phyloP scores from a whole-genome alignment of 1,140 invertebrate genomes.

The Xylocopa sonorina region DNA sequence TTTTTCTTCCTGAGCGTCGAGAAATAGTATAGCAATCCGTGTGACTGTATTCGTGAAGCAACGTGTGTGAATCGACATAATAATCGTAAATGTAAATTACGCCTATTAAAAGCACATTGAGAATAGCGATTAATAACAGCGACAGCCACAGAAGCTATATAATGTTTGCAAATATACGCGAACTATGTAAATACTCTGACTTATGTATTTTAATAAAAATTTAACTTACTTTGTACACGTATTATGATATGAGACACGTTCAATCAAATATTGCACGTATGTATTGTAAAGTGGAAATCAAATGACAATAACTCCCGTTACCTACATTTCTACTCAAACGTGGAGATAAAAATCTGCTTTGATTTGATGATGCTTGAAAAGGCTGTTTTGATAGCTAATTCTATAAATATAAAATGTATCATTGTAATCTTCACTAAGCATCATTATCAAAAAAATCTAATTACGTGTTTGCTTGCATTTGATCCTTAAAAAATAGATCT shows the following conservation, averaged over 20 bases:
- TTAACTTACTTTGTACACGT: background rate
- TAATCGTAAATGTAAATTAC: slow-evolving; percentile 47
- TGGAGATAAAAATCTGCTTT: too few relatives aligned
- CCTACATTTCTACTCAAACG: too few relatives aligned
- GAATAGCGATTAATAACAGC: slow-evolving; percentile 63
- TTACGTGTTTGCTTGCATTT: too few relatives aligned
- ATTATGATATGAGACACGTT: background rate
- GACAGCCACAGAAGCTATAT: slow-evolving; percentile 66
- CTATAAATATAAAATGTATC: too few relatives aligned
- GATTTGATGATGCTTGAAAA: too few relatives aligned
- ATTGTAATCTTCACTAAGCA: too few relatives aligned
- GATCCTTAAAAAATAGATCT: background rate
- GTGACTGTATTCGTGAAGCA: slow-evolving; percentile 40
- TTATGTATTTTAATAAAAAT: background rate
- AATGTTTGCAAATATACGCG: slow-evolving; percentile 47
- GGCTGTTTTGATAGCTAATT: too few relatives aligned
- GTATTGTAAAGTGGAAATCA: background rate
- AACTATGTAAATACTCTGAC: slow-evolving; percentile 35
- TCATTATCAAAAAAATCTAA: too few relatives aligned
- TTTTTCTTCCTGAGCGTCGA: background rate
- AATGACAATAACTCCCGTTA: background rate
- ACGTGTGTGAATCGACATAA: slow-evolving; percentile 22
- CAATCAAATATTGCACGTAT: background rate
- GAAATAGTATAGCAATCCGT: background rate
- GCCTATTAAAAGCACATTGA: slow-evolving; percentile 62